These are phyloP conservation scores for Lytechinus variegatus DNA, from an alignment of 35 echinoderm and acorn worm species.

Conservation along the genomic window DNA sequence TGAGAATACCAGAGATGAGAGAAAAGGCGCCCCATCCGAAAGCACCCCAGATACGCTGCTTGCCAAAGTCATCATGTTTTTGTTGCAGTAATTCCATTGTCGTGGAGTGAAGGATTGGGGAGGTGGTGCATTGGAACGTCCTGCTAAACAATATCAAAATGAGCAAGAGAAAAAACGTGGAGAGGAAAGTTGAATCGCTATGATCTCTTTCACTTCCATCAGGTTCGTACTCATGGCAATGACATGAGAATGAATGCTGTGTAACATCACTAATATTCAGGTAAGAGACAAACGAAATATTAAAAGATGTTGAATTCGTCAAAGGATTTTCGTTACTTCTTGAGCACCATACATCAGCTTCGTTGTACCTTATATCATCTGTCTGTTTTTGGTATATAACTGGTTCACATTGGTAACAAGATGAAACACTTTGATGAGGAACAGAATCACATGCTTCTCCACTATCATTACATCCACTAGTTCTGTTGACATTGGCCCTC, in stretches of 20 bases:
- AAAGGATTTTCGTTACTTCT: constrained; percentile 31
- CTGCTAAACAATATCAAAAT: constrained; percentile 63
- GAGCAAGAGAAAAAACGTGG: constrained; percentile 73
- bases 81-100: constrained; percentile 75
- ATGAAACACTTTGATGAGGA: not conserved
- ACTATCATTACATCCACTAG: constrained; percentile 2
- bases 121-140: constrained; percentile 78
- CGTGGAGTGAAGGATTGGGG: constrained; percentile 79
- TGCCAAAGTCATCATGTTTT: constrained; percentile 69
- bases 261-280: constrained; percentile 15
- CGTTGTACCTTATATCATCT: not conserved
- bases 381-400: not conserved
- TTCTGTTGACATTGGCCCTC: not conserved
- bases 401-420: constrained; percentile 19
- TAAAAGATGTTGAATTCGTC: not conserved
- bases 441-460: not conserved
- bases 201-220: not conserved
- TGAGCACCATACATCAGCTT: not conserved
- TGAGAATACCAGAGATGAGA: constrained; percentile 71
- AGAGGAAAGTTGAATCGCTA: not conserved
- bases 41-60: constrained; percentile 90
- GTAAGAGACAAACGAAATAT: not conserved
- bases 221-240: constrained; percentile 2
- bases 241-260: constrained; percentile 33
- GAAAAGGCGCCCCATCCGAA: constrained; percentile 90